Evolutionary conservation across 2,888 invertebrate species (phyloP), one percentile per base, ranked within the genome.

Genomic region (Zelleria hepariella): DNA sequence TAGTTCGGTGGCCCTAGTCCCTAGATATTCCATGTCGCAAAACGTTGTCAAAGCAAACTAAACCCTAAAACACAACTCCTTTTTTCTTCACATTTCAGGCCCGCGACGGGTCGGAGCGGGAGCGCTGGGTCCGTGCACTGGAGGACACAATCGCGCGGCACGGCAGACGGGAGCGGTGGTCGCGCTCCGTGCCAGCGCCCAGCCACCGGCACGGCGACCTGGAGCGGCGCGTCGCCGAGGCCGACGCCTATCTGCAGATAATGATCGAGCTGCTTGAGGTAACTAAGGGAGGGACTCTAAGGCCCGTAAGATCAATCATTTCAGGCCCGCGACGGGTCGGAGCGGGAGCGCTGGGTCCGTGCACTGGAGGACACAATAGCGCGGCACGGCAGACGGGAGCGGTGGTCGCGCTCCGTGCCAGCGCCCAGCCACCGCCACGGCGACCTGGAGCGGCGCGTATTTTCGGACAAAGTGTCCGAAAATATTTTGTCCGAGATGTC

Each of bases 301-400:
- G 4, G 7, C 26, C 4, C 26, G 26, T 26, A 7, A 5, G 4
- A 26, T 26, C 26, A 5, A 26, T 26, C 26, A n/a, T 94, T 96
- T 72, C 96, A 99, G 92, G 98, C 99, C 21, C 92, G 97, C 67
- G 97, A 98, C 82, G 94, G 95, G 15, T 95, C 96, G 59, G 99
- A 99, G 78, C 91, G 99, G 58, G 98, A 99, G 78, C 93, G 94
- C 67, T 99, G 99, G 99, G 96, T 99, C 61, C 92, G 96, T 49
- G 96, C 96, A 47, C 48, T 48, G n/a, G 32, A 72, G 86, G 93
- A 64, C 90, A 94, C 67, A 95, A 95, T 82, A 5, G 3, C 49
- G 10, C 8, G 49, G 21, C 20, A 51, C 3, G 42, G 63, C 57
- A 60, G 63, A 20, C 59, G 74, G 57, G 73, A 72, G 47, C 62